A percentile compares a stretch with the other conserved stretches of the same genome.
Evolutionary conservation across 2,113 vertebrate genomes (phyloP).

Genomic region (Petrocephalus zakoni): DNA sequence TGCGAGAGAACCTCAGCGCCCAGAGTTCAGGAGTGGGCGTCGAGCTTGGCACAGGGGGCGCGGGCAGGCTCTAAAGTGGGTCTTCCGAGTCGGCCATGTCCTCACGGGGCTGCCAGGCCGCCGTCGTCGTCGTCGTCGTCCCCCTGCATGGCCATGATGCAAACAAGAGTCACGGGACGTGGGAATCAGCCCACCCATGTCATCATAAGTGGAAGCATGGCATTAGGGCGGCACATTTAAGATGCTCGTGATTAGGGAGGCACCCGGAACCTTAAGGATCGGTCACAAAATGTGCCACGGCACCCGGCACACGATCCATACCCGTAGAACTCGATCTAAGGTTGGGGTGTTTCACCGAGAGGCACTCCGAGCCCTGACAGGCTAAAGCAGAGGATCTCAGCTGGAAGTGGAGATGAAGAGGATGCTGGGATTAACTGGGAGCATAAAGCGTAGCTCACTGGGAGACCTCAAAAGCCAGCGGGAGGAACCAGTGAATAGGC

Average conservation of each 20-base stretch:
- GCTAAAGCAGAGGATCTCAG: neutral
- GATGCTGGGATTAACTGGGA: neutral
- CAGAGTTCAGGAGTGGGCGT: neutral
- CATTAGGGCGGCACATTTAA: neutral
- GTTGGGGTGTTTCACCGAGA: neutral
- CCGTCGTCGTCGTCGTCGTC: neutral
- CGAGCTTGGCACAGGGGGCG: neutral
- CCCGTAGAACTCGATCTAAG: neutral
- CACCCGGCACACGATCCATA: neutral
- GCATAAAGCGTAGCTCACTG: neutral
- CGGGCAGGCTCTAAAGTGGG: conserved; percentile 35
- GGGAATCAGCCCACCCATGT: neutral
- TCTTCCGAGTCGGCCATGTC: conserved; percentile 42
- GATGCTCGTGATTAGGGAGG: neutral
- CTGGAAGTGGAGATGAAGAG: neutral
- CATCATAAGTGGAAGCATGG: neutral
- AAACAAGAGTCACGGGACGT: neutral
- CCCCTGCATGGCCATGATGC: conserved; percentile 23
- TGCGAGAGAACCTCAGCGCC: neutral
- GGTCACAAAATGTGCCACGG: neutral
- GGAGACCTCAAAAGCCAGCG: neutral
- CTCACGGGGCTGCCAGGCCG: conserved; percentile 10
- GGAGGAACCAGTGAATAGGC: neutral
- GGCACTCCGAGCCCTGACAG: neutral
- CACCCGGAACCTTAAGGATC: neutral